A percentile compares a stretch with the other conserved stretches of the same genome.
These are phyloP conservation scores for Microtus richardsoni DNA, from an alignment of 2,113 vertebrate genomes.

Conservation along the genomic window DNA sequence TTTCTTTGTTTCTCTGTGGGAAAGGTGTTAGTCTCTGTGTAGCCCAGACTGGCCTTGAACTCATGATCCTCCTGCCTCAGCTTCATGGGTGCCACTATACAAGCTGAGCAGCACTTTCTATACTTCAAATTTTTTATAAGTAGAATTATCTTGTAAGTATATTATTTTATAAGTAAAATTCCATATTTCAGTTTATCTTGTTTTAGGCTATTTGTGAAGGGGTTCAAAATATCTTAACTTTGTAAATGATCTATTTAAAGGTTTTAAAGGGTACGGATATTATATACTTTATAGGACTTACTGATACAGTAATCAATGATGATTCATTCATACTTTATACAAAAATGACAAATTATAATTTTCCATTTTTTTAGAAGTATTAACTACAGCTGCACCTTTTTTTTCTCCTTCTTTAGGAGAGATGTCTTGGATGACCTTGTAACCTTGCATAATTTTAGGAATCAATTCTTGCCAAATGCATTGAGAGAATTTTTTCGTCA, in stretches of 20 bases:
- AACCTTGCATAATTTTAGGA: conserved; percentile 98
- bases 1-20: background rate
- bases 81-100: background rate
- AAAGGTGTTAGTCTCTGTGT: background rate
- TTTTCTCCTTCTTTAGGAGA: conserved; percentile 86
- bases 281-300: background rate
- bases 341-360: background rate
- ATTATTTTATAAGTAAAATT: conserved; percentile 38
- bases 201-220: background rate
- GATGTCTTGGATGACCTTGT: conserved; percentile 99
- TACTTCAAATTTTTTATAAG: background rate
- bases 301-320: background rate
- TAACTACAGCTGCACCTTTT: conserved; percentile 42
- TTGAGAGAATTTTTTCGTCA: conserved; percentile 98
- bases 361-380: conserved; percentile 17
- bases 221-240: conserved; percentile 32
- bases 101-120: background rate
- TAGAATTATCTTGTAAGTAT: conserved; percentile 10
- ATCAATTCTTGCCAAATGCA: conserved; percentile 99
- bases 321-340: conserved; percentile 35
- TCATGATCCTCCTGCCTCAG: background rate
- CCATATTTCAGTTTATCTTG: background rate
- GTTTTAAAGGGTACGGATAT: conserved; percentile 18
- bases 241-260: background rate
- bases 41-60: background rate